Evolutionary conservation across 2,113 vertebrate genomes (phyloP).

Genomic region (Alectura lathami): DNA sequence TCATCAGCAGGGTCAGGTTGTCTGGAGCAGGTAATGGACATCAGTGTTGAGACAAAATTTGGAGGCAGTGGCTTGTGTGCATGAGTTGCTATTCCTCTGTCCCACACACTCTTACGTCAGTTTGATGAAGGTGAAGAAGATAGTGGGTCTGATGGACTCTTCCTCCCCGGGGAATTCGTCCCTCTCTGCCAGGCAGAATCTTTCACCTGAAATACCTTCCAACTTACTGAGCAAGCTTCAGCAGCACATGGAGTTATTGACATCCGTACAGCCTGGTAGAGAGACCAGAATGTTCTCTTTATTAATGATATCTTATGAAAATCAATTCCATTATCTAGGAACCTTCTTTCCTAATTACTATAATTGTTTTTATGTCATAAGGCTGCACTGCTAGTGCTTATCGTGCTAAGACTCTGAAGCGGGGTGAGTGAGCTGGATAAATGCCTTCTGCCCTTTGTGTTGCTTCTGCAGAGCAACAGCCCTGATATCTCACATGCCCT

Average conservation of each 20-base stretch:
- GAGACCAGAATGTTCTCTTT: not conserved
- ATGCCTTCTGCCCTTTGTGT: not conserved
- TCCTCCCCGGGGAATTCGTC: not conserved
- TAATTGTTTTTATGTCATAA: not conserved
- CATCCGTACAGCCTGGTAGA: not conserved
- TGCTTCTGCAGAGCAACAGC: not conserved
- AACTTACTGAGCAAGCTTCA: not conserved
- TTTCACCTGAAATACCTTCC: not conserved
- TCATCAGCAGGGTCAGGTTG: not conserved
- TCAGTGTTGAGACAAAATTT: not conserved
- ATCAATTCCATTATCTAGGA: not conserved
- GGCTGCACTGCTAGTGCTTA: not conserved
- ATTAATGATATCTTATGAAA: not conserved
- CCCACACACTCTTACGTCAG: accelerated
- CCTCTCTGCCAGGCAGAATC: not conserved
- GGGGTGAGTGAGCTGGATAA: not conserved
- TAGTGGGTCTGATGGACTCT: not conserved
- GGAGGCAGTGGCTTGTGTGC: not conserved
- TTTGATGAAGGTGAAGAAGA: not conserved
- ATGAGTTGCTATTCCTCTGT: not conserved
- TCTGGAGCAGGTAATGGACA: too few species aligned
- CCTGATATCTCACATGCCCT: not conserved
- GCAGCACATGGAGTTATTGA: accelerated
- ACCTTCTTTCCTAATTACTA: not conserved
- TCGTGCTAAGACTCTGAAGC: not conserved